These are phyloP conservation scores for Orientallactaga bullata DNA, from an alignment of 2,113 vertebrate genomes.

Conservation along the genomic window DNA sequence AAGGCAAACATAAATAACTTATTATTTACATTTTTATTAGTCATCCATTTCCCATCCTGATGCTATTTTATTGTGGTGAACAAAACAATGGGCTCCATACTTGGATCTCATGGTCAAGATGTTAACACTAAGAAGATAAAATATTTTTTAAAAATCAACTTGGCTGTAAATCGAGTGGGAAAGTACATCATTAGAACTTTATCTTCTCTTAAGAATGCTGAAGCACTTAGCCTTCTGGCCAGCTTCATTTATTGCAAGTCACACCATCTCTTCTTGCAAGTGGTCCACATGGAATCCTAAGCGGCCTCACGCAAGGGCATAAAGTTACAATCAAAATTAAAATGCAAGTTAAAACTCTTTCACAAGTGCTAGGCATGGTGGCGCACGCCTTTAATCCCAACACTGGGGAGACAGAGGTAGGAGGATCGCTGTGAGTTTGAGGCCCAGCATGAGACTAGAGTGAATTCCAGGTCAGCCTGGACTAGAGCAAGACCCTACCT, in stretches of 20 bases:
- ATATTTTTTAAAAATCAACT: conserved; percentile 49
- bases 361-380: not conserved
- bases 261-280: conserved; percentile 10
- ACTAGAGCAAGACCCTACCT: too few relatives aligned
- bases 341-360: not conserved
- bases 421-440: too few relatives aligned
- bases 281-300: not conserved
- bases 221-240: conserved; percentile 8
- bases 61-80: conserved; percentile 54
- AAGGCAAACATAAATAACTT: conserved; percentile 22
- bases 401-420: too few relatives aligned
- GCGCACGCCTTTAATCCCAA: too few relatives aligned
- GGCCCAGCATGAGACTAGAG: too few relatives aligned
- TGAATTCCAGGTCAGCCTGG: too few relatives aligned
- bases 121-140: conserved; percentile 41
- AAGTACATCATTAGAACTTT: conserved; percentile 72
- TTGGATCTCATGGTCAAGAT: conserved; percentile 54
- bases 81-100: conserved; percentile 34
- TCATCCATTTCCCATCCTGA: conserved; percentile 29
- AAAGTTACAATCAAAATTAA: not conserved
- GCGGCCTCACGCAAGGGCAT: not conserved
- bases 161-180: conserved; percentile 57
- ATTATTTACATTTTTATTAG: conserved; percentile 33
- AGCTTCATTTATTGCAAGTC: not conserved
- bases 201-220: conserved; percentile 42